Conservation (phyloP, 92 coral and sea anemone species). For the Paragorgia papillata region DNA sequence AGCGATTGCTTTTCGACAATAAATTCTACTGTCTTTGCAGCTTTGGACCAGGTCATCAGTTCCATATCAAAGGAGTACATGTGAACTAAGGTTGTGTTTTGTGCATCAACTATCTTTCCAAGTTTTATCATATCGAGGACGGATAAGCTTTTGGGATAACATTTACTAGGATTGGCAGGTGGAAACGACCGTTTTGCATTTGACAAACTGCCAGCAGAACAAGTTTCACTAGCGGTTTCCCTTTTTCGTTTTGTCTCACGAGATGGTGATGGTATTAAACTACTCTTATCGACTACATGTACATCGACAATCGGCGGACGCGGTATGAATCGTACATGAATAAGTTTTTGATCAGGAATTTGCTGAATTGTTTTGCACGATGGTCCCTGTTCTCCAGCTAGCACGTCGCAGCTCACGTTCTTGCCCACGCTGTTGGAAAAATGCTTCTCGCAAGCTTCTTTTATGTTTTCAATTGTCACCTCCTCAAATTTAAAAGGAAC, state of each 20-base stretch:
- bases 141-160: slow-evolving; percentile 42
- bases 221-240: not conserved
- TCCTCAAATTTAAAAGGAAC: slow-evolving; percentile 8
- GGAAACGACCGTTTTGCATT: not conserved
- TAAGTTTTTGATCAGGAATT: too few species aligned
- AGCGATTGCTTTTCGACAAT: slow-evolving; percentile 1
- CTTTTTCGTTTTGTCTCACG: not conserved
- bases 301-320: too few species aligned
- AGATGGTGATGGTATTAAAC: not conserved
- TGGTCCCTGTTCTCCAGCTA: too few species aligned
- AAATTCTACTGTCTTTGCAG: slow-evolving; percentile 42
- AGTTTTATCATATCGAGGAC: slow-evolving; percentile 36
- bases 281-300: too few species aligned
- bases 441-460: slow-evolving; percentile 14
- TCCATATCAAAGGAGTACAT: slow-evolving; percentile 31
- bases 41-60: slow-evolving; percentile 15
- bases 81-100: slow-evolving; percentile 3
- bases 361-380: too few species aligned
- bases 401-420: too few species aligned
- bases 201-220: not conserved
- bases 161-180: not conserved
- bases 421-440: not conserved
- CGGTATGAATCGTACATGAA: too few species aligned
- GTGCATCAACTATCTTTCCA: slow-evolving; percentile 13
- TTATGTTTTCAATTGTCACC: not conserved